Base-by-base conservation (phyloP, 2,888 invertebrate species). In the Brachyptera putata region DNA sequence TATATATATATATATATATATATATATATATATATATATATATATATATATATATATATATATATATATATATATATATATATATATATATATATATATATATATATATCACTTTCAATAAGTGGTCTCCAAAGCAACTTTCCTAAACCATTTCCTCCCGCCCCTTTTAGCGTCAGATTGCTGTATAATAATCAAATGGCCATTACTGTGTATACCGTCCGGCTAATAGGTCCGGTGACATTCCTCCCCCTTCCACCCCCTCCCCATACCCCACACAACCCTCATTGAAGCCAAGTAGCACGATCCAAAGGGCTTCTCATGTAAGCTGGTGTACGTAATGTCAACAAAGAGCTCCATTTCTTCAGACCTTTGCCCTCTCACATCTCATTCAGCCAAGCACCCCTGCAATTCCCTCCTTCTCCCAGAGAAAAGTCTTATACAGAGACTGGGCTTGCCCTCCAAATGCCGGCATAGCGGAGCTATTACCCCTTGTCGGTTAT, bases 331-430 rank as follows among this genome's bases (percentile, higher is more conserved):
- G 46, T 60, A 46, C 58, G 59, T 49, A 62, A 56, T 62, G 59
- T 62, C 62, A 62, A 62, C 62, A 62, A 53, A 58, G 56, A 56
- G 58, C 43, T 41, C 43, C 36, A 18, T 53, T 53, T 53, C 53
- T 22, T 22, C 13, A 2, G 53, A 53, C 53, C 53, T 53, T 36
- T 53, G 53, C 36, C 53, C 53, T 49, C 9, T 16, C n/a, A 24
- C 34, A 18, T 3, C 26, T 50, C 49, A 50, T 50, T 30, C 16
- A 14, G 25, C n/a, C 26, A 13, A 11, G 4, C 49, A 21, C 41
- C 41, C 41, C 41, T 18, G 18, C 3, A n/a, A n/a, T n/a, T n/a
- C n/a, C n/a, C n/a, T n/a, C 41, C 18, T n/a, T n/a, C n/a, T n/a
- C n/a, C n/a, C n/a, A n/a, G n/a, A 41, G 41, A 18, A 41, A 18